Percentiles rank a stretch among this genome's conserved stretches.
These are phyloP conservation scores for Tetragonula carbonaria DNA, from an alignment of 2,888 invertebrate species.

Conservation along the genomic window DNA sequence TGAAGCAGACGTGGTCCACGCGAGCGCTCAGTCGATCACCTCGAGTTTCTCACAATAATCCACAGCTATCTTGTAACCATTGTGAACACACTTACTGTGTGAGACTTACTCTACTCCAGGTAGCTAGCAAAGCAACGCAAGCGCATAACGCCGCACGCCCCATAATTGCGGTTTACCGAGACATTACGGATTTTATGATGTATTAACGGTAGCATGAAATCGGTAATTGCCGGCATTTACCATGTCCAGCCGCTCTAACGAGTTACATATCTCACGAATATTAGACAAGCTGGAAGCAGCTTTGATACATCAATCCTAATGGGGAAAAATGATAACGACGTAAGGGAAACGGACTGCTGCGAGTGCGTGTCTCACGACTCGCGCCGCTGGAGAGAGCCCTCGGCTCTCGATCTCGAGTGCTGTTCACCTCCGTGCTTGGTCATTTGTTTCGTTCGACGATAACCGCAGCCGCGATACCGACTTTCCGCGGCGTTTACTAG, in stretches of 20 bases:
- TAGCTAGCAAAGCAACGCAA: background rate
- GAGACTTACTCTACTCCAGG: background rate
- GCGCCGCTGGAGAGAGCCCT: conserved; percentile 48
- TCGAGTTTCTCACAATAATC: conserved; percentile 21
- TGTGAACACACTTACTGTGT: background rate
- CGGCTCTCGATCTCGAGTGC: background rate
- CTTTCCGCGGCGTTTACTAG: conserved; percentile 55
- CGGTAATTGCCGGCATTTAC: conserved; percentile 62
- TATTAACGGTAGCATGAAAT: conserved; percentile 71
- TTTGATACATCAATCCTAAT: conserved; percentile 52
- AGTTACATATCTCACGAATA: conserved; percentile 60
- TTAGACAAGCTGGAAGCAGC: conserved; percentile 55
- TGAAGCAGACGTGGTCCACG: background rate
- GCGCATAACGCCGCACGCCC: conserved; percentile 24
- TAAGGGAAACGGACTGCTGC: conserved; percentile 56
- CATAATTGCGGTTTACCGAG: conserved; percentile 57
- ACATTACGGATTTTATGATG: conserved; percentile 65
- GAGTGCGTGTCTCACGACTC: conserved; percentile 46
- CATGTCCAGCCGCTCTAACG: conserved; percentile 48
- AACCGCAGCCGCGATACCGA: conserved; percentile 7
- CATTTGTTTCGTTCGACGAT: conserved; percentile 62
- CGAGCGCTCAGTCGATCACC: conserved; percentile 13
- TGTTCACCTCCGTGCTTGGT: conserved; percentile 33
- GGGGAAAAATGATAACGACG: conserved; percentile 58
- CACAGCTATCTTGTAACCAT: background rate